Percentiles rank a stretch among this genome's conserved stretches.
Evolutionary conservation across 1,140 invertebrate species (phyloP).

Genomic region (Oedothorax gibbosus): DNA sequence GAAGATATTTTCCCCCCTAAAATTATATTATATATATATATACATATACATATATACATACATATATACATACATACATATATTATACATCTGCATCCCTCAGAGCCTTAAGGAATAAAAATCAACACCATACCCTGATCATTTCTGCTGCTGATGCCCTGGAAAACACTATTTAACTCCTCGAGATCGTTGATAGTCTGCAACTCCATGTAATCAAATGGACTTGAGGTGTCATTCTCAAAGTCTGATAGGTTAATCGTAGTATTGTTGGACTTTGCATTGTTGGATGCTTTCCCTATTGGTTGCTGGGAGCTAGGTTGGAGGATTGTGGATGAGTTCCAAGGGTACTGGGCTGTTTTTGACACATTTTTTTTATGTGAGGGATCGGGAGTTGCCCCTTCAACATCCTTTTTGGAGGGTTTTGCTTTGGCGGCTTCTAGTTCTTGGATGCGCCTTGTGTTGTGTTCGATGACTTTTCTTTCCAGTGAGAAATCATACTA

Average conservation of each 20-base stretch:
- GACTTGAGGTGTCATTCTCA: slow-evolving; percentile 88
- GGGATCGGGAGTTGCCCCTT: neutral
- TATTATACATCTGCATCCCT: too few species aligned
- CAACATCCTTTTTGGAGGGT: neutral
- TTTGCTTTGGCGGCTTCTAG: slow-evolving; percentile 10
- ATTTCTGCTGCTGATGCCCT: slow-evolving; percentile 23
- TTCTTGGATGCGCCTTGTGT: neutral
- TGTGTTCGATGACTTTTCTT: slow-evolving; percentile 26
- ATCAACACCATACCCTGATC: neutral
- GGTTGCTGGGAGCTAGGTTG: slow-evolving; percentile 19
- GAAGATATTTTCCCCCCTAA: too few species aligned
- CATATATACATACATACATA: too few species aligned
- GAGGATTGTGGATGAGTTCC: slow-evolving; percentile 22
- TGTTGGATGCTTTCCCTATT: neutral
- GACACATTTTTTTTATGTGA: neutral
- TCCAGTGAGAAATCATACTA: slow-evolving; percentile 57
- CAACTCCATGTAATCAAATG: slow-evolving; percentile 90
- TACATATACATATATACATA: too few species aligned
- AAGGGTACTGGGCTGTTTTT: neutral
- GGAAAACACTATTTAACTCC: slow-evolving; percentile 77
- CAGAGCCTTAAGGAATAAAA: too few species aligned
- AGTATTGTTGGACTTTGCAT: slow-evolving; percentile 69
- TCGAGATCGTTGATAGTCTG: slow-evolving; percentile 92
- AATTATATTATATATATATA: too few species aligned
- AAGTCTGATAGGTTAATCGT: slow-evolving; percentile 74